Evolutionary conservation across 2,797 vertebrate genomes (phyloP).

Genomic region (Myotis vivesi): DNA sequence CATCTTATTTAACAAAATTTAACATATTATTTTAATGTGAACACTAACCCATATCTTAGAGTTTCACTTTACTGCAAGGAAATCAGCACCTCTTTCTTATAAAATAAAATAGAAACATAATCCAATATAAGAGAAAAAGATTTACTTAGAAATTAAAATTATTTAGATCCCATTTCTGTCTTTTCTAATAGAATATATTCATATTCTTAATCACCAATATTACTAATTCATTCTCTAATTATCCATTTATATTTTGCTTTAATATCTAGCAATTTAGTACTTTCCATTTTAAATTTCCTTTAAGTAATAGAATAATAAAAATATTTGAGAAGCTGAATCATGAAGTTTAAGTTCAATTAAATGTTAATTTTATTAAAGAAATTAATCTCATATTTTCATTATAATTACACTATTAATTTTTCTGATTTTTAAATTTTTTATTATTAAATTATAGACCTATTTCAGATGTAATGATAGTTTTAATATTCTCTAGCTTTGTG

Average conservation of each 20-base stretch:
- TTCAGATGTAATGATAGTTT: not conserved
- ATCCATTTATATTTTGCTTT: not conserved
- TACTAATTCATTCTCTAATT: not conserved
- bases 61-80: not conserved
- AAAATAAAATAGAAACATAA: constrained; percentile 27
- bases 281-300: not conserved
- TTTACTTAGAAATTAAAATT: not conserved
- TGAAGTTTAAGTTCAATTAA: not conserved
- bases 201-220: not conserved
- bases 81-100: not conserved
- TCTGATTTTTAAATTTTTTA: constrained; percentile 4
- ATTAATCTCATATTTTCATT: not conserved
- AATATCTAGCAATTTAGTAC: not conserved
- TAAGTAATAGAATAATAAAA: not conserved
- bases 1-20: not conserved
- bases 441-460: not conserved
- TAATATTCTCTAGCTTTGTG: not conserved
- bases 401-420: constrained; percentile 20
- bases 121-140: not conserved
- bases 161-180: not conserved
- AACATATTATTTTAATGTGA: not conserved
- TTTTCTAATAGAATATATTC: not conserved
- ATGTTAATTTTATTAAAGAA: constrained; percentile 16
- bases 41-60: not conserved
- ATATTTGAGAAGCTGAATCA: constrained; percentile 1